Evolutionary conservation across 2,888 invertebrate species (phyloP).

Genomic region (Tetanocera ferruginea): DNA sequence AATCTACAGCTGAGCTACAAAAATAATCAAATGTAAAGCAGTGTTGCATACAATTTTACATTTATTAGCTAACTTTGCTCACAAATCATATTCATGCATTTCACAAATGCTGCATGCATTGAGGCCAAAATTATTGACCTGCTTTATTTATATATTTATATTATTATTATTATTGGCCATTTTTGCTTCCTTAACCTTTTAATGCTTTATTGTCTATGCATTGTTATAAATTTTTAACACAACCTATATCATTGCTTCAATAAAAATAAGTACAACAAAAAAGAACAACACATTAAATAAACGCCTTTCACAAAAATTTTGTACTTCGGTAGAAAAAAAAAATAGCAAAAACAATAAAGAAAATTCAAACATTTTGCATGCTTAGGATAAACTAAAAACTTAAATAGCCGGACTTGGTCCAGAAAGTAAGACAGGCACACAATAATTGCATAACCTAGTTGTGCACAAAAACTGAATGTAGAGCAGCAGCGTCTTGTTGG

Average conservation of each 20-base stretch:
- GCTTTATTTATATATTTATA: too few species aligned
- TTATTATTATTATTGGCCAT: background rate
- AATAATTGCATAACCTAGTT: conserved; percentile 29
- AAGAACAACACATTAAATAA: too few species aligned
- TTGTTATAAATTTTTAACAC: background rate
- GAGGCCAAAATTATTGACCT: conserved; percentile 25
- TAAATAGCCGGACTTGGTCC: conserved; percentile 27
- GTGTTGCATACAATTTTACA: background rate
- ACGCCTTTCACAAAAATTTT: conserved; percentile 20
- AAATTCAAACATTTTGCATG: conserved; percentile 5
- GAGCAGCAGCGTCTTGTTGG: conserved; percentile 2
- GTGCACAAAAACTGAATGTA: background rate
- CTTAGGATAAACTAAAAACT: background rate
- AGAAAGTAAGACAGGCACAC: conserved; percentile 21
- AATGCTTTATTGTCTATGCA: background rate
- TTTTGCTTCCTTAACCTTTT: conserved; percentile 21
- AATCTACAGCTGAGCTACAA: too few species aligned
- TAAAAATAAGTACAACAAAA: background rate
- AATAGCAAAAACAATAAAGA: conserved; percentile 17
- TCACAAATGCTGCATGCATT: background rate
- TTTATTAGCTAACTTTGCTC: background rate
- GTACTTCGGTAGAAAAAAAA: background rate
- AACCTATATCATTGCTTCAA: conserved; percentile 12
- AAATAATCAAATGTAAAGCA: background rate
- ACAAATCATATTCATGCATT: background rate